A percentile compares a stretch with the other conserved stretches of the same genome.
These are phyloP conservation scores for Sylvia atricapilla DNA, from an alignment of 2,113 vertebrate genomes.

Conservation along the genomic window DNA sequence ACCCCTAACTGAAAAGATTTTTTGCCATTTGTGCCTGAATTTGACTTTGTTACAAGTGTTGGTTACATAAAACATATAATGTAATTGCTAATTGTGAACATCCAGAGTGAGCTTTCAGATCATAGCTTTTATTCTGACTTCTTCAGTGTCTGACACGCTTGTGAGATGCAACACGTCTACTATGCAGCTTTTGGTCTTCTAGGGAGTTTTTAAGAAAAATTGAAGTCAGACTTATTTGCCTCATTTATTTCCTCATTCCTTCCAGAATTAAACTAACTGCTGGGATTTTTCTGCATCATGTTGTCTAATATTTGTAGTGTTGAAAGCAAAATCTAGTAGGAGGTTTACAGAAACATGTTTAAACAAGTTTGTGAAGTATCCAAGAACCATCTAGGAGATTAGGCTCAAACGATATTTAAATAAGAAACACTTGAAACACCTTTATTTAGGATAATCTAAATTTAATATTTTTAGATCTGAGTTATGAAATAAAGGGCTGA, in stretches of 20 bases:
- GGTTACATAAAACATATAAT: not conserved
- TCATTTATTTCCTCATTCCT: not conserved
- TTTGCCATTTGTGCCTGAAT: not conserved
- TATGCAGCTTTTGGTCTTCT: not conserved
- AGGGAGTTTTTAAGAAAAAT: not conserved
- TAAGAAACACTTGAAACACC: not conserved
- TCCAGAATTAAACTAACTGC: not conserved
- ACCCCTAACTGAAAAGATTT: not conserved
- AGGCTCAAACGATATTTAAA: not conserved
- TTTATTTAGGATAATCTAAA: not conserved
- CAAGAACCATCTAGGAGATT: not conserved
- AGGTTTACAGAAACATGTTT: not conserved
- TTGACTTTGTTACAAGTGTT: not conserved
- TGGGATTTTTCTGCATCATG: fast-evolving
- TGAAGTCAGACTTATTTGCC: not conserved
- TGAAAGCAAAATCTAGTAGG: not conserved
- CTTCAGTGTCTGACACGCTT: not conserved
- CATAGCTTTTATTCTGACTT: not conserved
- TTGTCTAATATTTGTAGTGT: not conserved
- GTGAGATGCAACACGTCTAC: not conserved
- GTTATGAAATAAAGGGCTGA: not conserved
- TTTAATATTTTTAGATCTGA: not conserved
- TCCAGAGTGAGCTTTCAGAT: not conserved
- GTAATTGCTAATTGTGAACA: not conserved
- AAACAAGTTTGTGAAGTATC: not conserved